Conservation (phyloP, 2,113 vertebrate species). For the Heterotis niloticus region DNA sequence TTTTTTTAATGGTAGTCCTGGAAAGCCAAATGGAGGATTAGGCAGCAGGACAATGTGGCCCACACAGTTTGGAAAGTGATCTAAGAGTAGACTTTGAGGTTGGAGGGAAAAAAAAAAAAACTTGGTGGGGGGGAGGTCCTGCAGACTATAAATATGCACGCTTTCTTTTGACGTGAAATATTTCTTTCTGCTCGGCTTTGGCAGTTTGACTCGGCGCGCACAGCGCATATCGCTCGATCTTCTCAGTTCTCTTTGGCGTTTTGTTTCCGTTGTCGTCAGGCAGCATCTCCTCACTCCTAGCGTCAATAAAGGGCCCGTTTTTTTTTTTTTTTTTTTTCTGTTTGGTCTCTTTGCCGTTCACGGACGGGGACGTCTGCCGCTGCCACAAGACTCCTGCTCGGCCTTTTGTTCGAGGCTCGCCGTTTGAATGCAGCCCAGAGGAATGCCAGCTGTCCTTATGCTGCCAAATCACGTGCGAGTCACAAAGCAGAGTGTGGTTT, state of each 20-base stretch:
- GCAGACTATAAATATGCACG: neutral
- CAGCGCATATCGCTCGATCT: too few relatives aligned
- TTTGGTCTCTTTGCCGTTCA: neutral
- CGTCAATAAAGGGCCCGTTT: too few relatives aligned
- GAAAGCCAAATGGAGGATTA: neutral
- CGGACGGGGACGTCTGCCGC: neutral
- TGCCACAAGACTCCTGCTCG: conserved; percentile 14
- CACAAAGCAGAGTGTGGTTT: conserved; percentile 58
- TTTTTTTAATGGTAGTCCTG: neutral
- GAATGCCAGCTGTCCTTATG: conserved; percentile 55
- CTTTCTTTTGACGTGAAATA: too few relatives aligned
- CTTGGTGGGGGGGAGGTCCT: neutral
- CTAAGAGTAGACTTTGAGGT: neutral
- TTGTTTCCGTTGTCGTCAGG: too few relatives aligned
- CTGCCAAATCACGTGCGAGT: conserved; percentile 67
- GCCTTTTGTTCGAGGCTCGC: conserved; percentile 52
- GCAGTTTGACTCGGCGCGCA: too few relatives aligned
- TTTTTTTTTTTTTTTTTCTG: too few relatives aligned
- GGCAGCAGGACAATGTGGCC: neutral
- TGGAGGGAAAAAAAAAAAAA: too few relatives aligned
- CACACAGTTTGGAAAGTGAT: neutral
- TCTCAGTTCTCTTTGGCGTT: too few relatives aligned
- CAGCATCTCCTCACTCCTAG: too few relatives aligned
- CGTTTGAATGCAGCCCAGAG: conserved; percentile 54
- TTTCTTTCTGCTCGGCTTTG: neutral